Evolutionary conservation across 2,797 vertebrate genomes (phyloP).

Genomic region (Taenioides sp.): DNA sequence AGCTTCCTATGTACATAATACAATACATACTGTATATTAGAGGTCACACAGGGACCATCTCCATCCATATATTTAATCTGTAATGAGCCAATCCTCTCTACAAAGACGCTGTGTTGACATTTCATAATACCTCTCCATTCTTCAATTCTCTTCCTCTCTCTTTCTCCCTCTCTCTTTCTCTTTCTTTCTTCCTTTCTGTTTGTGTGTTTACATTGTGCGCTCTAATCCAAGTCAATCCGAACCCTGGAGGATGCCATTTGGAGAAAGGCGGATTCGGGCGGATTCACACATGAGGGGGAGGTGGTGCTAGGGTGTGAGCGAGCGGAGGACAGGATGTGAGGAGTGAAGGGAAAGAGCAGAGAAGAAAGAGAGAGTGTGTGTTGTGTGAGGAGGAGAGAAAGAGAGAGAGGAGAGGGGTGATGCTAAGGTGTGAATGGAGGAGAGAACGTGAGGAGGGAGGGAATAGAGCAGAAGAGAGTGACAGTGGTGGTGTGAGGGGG

Average conservation of each 20-base stretch:
- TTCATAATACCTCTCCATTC: slow-evolving; percentile 33
- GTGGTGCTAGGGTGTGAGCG: neutral
- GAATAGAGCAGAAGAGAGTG: too few relatives aligned
- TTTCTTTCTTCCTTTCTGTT: slow-evolving; percentile 14
- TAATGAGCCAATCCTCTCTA: neutral
- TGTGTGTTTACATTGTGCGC: slow-evolving; percentile 44
- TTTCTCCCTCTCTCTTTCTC: slow-evolving; percentile 19
- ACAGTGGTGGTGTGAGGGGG: slow-evolving; percentile 35
- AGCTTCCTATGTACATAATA: too few relatives aligned
- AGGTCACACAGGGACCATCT: slow-evolving; percentile 30
- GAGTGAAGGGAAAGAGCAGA: slow-evolving; percentile 50
- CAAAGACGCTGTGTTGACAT: slow-evolving; percentile 25
- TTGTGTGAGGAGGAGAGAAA: too few relatives aligned
- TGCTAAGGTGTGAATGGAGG: too few relatives aligned
- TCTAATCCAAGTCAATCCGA: slow-evolving; percentile 66
- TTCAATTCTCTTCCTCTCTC: slow-evolving; percentile 34
- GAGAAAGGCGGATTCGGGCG: slow-evolving; percentile 16
- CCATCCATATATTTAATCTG: slow-evolving; percentile 6
- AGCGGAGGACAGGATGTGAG: slow-evolving; percentile 46
- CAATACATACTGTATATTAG: neutral
- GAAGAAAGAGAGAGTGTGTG: neutral
- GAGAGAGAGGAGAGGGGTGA: neutral
- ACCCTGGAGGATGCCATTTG: slow-evolving; percentile 60
- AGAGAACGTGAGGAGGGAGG: neutral
- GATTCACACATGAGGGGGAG: slow-evolving; percentile 28